Conservation (phyloP, 2,888 invertebrate genomes). For the Aphrophora alni region DNA sequence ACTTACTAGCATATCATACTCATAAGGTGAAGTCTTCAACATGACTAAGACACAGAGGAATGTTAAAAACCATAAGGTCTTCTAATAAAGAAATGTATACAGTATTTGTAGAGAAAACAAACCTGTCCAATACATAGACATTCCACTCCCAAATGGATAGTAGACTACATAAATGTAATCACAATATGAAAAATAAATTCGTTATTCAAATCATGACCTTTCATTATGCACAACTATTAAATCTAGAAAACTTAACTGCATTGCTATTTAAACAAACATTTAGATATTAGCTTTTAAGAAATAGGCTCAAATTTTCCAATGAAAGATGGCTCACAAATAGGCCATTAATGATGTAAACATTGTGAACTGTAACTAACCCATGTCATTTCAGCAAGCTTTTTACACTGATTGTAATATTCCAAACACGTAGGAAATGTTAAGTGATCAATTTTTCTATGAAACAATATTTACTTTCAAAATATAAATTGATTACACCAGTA, state of each 20-base stretch:
- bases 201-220: too few species aligned
- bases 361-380: slow-evolving; percentile 42
- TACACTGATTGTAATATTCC: slow-evolving; percentile 45
- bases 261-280: not conserved
- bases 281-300: not conserved
- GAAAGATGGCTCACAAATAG: slow-evolving; percentile 43
- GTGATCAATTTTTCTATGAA: not conserved
- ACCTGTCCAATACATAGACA: not conserved
- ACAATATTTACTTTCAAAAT: not conserved
- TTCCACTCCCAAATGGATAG: not conserved
- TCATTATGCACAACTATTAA: not conserved
- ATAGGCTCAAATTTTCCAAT: slow-evolving; percentile 24
- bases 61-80: too few species aligned
- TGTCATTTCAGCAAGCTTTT: slow-evolving; percentile 6
- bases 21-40: too few species aligned
- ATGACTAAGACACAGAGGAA: too few species aligned
- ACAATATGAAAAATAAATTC: too few species aligned
- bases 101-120: not conserved
- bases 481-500: slow-evolving; percentile 57
- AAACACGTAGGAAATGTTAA: not conserved
- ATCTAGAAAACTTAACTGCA: not conserved
- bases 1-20: not conserved
- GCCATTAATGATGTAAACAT: slow-evolving; percentile 51
- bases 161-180: not conserved
- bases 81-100: not conserved